Evolutionary conservation across 2,888 invertebrate species (phyloP).

Genomic region (Eucera pruinosa): DNA sequence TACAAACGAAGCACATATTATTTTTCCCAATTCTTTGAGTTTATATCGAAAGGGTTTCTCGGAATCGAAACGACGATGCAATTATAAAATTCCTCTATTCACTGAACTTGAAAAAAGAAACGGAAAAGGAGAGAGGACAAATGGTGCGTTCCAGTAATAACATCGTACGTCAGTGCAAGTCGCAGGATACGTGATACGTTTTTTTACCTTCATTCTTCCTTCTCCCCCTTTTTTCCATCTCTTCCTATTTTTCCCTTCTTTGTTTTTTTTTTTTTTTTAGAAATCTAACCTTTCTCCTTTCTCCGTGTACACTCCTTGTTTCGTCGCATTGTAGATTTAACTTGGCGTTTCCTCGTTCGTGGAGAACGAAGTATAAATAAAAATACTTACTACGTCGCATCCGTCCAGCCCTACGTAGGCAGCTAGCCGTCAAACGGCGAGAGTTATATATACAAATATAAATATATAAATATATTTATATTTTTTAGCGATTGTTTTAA

Average conservation of each 20-base stretch:
- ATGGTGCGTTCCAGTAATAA: slow-evolving; percentile 24
- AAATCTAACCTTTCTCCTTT: slow-evolving; percentile 6
- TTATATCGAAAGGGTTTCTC: neutral
- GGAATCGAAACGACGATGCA: neutral
- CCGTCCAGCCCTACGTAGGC: slow-evolving; percentile 82
- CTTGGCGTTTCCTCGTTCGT: slow-evolving; percentile 24
- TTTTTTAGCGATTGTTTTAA: slow-evolving; percentile 75
- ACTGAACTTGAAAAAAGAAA: neutral
- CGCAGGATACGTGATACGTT: slow-evolving; percentile 66
- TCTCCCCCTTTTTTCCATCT: no score
- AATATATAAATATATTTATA: slow-evolving; percentile 74
- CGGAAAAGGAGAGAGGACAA: neutral
- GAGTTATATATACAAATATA: slow-evolving; percentile 67
- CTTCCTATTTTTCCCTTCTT: neutral
- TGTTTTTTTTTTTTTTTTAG: no score
- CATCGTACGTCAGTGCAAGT: slow-evolving; percentile 40
- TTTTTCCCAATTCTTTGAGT: slow-evolving; percentile 5
- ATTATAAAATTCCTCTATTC: neutral
- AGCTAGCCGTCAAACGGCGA: slow-evolving; percentile 77
- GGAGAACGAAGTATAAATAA: slow-evolving; percentile 38
- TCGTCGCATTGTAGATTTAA: slow-evolving; percentile 41
- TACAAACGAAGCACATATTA: neutral
- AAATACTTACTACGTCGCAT: slow-evolving; percentile 72
- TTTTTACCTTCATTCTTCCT: slow-evolving; percentile 14
- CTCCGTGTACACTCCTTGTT: slow-evolving; percentile 24